These are phyloP conservation scores for Aethes cnicana DNA, from an alignment of 2,888 invertebrate species.

Conservation along the genomic window DNA sequence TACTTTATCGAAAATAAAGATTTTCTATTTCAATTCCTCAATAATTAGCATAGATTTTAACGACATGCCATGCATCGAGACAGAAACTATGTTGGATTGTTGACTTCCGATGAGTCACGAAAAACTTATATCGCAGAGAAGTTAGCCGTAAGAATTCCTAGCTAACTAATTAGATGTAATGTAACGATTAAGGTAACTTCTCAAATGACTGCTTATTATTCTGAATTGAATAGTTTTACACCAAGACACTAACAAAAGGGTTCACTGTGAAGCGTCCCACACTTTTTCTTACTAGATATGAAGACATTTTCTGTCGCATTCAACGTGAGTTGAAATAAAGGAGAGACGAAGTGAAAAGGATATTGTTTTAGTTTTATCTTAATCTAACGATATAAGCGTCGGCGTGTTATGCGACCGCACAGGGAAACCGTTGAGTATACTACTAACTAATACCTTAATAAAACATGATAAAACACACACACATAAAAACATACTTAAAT, in stretches of 20 bases:
- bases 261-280: constrained; percentile 61
- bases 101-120: background rate
- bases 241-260: constrained; percentile 41
- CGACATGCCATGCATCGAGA: no score
- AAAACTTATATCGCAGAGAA: no score
- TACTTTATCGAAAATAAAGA: no score
- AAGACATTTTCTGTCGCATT: constrained; percentile 63
- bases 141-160: no score
- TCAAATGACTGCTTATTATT: constrained; percentile 47
- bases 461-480: background rate
- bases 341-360: constrained; percentile 74
- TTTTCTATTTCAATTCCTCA: no score
- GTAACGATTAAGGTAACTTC: constrained; percentile 41
- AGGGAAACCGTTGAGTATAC: constrained; percentile 42
- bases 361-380: constrained; percentile 82
- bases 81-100: no score
- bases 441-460: background rate
- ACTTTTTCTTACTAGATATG: constrained; percentile 60
- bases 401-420: constrained; percentile 49
- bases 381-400: constrained; percentile 74
- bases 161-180: constrained; percentile 57
- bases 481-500: no score
- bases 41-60: no score
- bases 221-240: constrained; percentile 48
- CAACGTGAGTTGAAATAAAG: constrained; percentile 70